phyloP scores from a whole-genome alignment of 2,888 invertebrate species.

The Coecobrya sp. region DNA sequence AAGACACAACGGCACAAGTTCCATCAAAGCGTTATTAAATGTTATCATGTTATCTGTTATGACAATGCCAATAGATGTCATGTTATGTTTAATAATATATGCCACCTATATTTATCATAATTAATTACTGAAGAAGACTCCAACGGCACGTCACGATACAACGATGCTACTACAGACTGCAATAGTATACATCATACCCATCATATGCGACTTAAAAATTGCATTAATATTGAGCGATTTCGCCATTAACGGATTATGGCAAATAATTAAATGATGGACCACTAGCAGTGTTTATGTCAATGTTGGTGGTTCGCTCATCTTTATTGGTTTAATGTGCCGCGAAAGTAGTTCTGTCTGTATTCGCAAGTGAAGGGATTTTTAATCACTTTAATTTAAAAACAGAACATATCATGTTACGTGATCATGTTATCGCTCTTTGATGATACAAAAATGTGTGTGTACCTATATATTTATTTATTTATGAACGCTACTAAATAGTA shows the following conservation, averaged over 20 bases:
- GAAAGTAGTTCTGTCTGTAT: slow-evolving; percentile 5
- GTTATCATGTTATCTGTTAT: not conserved
- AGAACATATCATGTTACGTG: not conserved
- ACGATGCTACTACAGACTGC: not conserved
- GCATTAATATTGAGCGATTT: slow-evolving; percentile 47
- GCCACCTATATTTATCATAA: slow-evolving; percentile 47
- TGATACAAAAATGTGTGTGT: not conserved
- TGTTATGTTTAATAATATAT: too few relatives aligned
- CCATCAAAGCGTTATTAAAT: not conserved
- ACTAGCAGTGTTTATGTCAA: not conserved
- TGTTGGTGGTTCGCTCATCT: not conserved
- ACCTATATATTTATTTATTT: not conserved
- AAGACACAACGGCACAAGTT: not conserved
- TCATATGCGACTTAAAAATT: not conserved
- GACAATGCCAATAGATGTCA: not conserved
- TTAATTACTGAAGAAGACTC: slow-evolving; percentile 40
- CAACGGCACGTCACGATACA: not conserved
- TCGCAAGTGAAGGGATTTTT: slow-evolving; percentile 61
- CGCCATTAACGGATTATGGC: slow-evolving; percentile 28
- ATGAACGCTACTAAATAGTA: not conserved
- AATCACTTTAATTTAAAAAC: slow-evolving; percentile 41
- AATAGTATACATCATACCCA: not conserved
- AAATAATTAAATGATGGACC: slow-evolving; percentile 1
- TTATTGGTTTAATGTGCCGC: slow-evolving; percentile 30
- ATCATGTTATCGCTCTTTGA: not conserved